These are phyloP conservation scores for Hylaea fasciaria DNA, from an alignment of 2,888 invertebrate species.

Conservation along the genomic window DNA sequence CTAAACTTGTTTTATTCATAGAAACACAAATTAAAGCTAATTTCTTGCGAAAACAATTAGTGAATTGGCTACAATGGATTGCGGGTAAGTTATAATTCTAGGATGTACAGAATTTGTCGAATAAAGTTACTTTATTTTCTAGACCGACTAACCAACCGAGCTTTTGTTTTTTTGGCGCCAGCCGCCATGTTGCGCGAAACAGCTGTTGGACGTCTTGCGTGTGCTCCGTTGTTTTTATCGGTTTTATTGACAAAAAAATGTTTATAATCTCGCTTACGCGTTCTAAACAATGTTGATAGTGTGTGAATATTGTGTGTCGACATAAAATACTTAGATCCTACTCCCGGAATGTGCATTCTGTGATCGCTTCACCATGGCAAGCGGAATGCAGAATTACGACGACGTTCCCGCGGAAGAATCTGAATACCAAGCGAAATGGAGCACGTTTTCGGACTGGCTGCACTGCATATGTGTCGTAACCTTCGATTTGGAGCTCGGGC, in stretches of 20 bases:
- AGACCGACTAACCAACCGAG: slow-evolving; percentile 21
- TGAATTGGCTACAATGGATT: slow-evolving; percentile 53
- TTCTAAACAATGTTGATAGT: slow-evolving; percentile 57
- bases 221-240: slow-evolving; percentile 66
- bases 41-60: slow-evolving; percentile 10
- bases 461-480: slow-evolving; percentile 99
- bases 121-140: neutral
- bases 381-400: slow-evolving; percentile 69
- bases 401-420: slow-evolving; percentile 68
- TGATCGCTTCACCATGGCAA: slow-evolving; percentile 69
- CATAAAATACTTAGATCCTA: slow-evolving; percentile 45
- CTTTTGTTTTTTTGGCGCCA: slow-evolving; percentile 76
- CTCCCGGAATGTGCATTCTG: slow-evolving; percentile 53
- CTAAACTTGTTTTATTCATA: slow-evolving; percentile 24
- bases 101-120: neutral
- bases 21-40: slow-evolving; percentile 15
- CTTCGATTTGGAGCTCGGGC: slow-evolving; percentile 99
- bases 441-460: slow-evolving; percentile 95
- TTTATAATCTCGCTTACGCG: slow-evolving; percentile 44
- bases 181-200: slow-evolving; percentile 81
- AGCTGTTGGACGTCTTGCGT: slow-evolving; percentile 74
- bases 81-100: slow-evolving; percentile 57
- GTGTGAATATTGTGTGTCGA: slow-evolving; percentile 46
- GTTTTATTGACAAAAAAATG: slow-evolving; percentile 59
- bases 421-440: slow-evolving; percentile 85